Evolutionary conservation across 2,888 invertebrate genomes (phyloP).

Genomic region (Empis stercorea): DNA sequence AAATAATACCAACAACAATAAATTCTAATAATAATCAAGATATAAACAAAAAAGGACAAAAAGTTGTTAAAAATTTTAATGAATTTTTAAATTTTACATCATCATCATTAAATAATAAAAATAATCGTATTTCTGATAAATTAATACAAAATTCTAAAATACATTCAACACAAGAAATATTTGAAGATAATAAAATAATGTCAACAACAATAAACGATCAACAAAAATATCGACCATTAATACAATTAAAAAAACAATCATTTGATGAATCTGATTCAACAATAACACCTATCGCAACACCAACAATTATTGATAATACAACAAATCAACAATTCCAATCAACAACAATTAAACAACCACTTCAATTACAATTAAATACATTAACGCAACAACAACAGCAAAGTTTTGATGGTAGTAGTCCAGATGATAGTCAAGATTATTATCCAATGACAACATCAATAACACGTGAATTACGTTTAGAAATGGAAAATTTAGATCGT

Average conservation of each 20-base stretch:
- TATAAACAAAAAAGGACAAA: conserved; percentile 27
- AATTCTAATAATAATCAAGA: conserved; percentile 13
- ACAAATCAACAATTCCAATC: conserved; percentile 8
- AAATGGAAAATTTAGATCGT: conserved; percentile 70
- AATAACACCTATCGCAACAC: conserved; percentile 4
- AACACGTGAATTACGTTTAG: conserved; percentile 67
- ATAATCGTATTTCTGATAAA: conserved; percentile 40
- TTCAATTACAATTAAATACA: conserved; percentile 17
- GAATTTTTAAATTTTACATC: conserved; percentile 71
- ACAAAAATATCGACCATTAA: conserved; percentile 28
- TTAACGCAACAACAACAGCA: conserved; percentile 20
- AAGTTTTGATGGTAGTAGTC: conserved; percentile 44
- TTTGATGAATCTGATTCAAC: conserved; percentile 40
- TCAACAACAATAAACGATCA: conserved; percentile 18
- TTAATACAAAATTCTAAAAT: conserved; percentile 10
- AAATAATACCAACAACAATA: background rate
- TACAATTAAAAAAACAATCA: conserved; percentile 38
- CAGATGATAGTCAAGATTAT: conserved; percentile 70
- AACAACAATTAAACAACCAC: conserved; percentile 14
- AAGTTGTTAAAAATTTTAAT: conserved; percentile 64
- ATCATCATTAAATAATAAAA: conserved; percentile 51
- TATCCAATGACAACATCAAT: conserved; percentile 80
- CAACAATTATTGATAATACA: conserved; percentile 16
- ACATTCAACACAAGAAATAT: background rate
- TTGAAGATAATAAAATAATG: conserved; percentile 7